Base-by-base conservation (phyloP, 1,140 invertebrate species). In the Monochamus saltuarius region DNA sequence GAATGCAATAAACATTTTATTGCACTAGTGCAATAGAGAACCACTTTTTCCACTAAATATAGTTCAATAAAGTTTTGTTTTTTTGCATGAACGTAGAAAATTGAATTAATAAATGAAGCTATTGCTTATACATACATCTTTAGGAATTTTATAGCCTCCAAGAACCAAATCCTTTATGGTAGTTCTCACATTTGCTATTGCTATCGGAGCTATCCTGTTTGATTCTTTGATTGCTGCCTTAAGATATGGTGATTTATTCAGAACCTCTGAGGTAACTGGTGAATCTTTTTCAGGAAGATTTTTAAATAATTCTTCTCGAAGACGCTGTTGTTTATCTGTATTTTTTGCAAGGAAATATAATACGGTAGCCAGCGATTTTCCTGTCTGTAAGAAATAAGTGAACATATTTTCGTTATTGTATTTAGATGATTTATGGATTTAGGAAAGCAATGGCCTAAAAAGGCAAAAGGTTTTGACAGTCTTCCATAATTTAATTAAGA, bases 191-290 rank as follows among this genome's bases (percentile, higher is more conserved):
- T 80, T 85, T 7, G 80, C 82, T 0, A 77, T 68, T 0, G 78
- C 77, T 2, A 84, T 75, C 1, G 83, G 82, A 70, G 81, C 77
- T 7, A 84, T 56, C 52, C 83, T 77, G 34, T 85, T 77, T 1
- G 81, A 78, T 72, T 89, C 87, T 67, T 87, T 87, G 13, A 88
- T 77, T 61, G 83, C 84, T 4, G 85, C 85, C 59, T 81, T 83
- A 2, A 89, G 62, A 64, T 88, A 88, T 0, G 79, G 77, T 61
- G 86, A 74, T 42, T 82, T 73, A 17, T 79, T 75, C 36, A 88
- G 72, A 10, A 71, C 75, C 4, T 84, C 73, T 43, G 45, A 59
- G 17, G 57, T 66, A 1, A 70, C 29, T 36, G 46, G 53, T 6
- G 49, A 36, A 39, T 61, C 37, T 56, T 63, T 61, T 17, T 54